phyloP scores from a whole-genome alignment of 2,888 invertebrate genomes.

The Netelia fuscicornis region DNA sequence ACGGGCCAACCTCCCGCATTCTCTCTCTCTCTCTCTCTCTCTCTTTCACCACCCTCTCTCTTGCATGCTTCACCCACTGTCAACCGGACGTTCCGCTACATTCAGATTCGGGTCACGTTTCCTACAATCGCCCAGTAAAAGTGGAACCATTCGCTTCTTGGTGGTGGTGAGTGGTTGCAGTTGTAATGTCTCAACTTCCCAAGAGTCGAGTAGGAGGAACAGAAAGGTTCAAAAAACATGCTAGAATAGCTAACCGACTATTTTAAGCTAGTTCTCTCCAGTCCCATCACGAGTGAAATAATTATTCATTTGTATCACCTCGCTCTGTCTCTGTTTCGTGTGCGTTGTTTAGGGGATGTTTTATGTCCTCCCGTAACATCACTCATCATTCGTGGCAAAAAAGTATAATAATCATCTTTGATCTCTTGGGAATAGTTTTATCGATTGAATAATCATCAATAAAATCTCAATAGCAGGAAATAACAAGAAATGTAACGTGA shows the following conservation, averaged over 20 bases:
- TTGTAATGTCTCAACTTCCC: slow-evolving; percentile 3
- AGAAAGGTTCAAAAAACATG: slow-evolving; percentile 11
- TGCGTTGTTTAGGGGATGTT: slow-evolving; percentile 1
- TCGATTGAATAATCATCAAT: neutral
- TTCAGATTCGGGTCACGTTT: slow-evolving; percentile 64
- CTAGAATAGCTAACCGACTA: slow-evolving; percentile 34
- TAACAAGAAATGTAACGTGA: neutral
- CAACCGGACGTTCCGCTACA: slow-evolving; percentile 57
- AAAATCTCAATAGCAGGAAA: neutral
- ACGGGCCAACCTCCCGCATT: slow-evolving; percentile 57
- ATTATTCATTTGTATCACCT: slow-evolving; percentile 28
- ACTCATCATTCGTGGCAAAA: neutral
- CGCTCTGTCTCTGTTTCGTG: slow-evolving; percentile 33
- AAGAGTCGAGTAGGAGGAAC: neutral
- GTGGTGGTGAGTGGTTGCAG: slow-evolving; percentile 2
- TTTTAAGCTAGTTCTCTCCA: slow-evolving; percentile 44
- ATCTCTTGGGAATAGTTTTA: too few relatives aligned
- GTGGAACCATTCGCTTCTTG: slow-evolving; percentile 54
- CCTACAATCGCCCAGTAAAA: slow-evolving; percentile 58
- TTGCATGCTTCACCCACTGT: slow-evolving; percentile 14
- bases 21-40: slow-evolving; percentile 33
- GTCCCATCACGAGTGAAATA: slow-evolving; percentile 20
- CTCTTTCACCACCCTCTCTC: neutral
- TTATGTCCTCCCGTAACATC: slow-evolving; percentile 21
- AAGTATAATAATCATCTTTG: neutral